A percentile compares a stretch with the other conserved stretches of the same genome.
Conservation (phyloP, 2,113 vertebrate species). For the Xenus cinereus region DNA sequence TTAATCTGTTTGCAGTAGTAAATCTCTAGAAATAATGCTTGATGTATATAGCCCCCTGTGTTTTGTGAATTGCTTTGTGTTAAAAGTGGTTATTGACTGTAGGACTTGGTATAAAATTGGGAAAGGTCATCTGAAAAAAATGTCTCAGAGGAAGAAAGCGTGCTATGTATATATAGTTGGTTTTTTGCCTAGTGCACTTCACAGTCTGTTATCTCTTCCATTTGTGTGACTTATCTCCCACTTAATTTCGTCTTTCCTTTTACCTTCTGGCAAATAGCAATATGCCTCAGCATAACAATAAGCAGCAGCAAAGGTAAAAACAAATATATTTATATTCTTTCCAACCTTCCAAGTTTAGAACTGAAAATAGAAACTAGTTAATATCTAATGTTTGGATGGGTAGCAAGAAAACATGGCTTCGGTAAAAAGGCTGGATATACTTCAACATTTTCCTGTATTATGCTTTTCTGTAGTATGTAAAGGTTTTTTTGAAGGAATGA, state of each 20-base stretch:
- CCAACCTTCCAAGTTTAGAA: background rate
- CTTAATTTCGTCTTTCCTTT: constrained; percentile 3
- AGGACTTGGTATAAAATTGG: background rate
- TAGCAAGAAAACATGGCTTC: background rate
- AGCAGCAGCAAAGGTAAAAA: background rate
- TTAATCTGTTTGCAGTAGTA: background rate
- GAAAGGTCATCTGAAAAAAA: background rate
- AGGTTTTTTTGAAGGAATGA: background rate
- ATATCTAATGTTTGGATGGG: background rate
- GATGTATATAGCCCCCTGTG: background rate
- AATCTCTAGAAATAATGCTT: background rate
- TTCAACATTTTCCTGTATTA: background rate
- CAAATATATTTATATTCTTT: background rate
- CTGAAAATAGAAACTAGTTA: background rate
- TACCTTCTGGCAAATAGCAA: background rate
- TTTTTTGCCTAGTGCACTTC: background rate
- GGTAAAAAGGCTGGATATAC: background rate
- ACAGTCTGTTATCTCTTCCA: background rate
- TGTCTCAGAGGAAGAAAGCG: background rate
- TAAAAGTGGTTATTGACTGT: background rate
- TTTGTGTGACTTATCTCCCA: background rate
- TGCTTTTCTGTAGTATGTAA: background rate
- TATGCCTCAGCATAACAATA: background rate
- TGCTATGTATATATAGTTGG: background rate
- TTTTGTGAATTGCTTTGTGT: background rate